Evolutionary conservation across 2,113 vertebrate genomes (phyloP), one percentile per base, ranked within the genome.

Genomic region (Triplophysa dalaica): DNA sequence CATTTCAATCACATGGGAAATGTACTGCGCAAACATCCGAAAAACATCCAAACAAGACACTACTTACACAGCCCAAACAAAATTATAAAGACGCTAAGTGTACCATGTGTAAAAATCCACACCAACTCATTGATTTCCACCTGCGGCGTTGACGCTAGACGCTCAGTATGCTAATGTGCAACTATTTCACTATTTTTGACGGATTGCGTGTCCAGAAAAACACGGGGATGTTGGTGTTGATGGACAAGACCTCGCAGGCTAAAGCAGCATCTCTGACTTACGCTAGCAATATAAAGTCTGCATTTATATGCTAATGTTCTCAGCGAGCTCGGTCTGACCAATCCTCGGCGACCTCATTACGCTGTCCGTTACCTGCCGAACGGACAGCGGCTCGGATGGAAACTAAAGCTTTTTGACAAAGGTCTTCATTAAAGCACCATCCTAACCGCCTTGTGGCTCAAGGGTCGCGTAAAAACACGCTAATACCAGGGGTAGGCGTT

Each of bases 261-360:
- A n/a, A n/a, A 62, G 67, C 17, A 61, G 16, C 12, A 24, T 16
- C 54, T 50, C 22, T 24, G 13, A 24, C n/a, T 19, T 24, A 58
- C 6, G 9, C 61, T 41, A 65, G 75, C 62, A 50, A 24, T 24
- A 41, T 11, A 22, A 14, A 63, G 33, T 58, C 19, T 9, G 5
- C 41, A 29, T 81, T 65, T 78, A 69, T 81, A 84, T 48, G 52
- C 63, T 33, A 60, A 33, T 48, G 29, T n/a, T n/a, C 45, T 68
- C 24, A 14, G n/a, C 8, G 8, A 11, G 12, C 19, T 26, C 65
- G 29, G 43, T 50, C 48, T n/a, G 60, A 58, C n/a, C 21, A 69
- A 78, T 87, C 87, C 75, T 19, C 66, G 26, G 83, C 81, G 87
- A 84, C 84, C 86, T 90, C 82, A 83, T 90, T 87, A 87, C 63